These are phyloP conservation scores for Smittia sp. DNA, from an alignment of 2,888 invertebrate species.

Conservation along the genomic window DNA sequence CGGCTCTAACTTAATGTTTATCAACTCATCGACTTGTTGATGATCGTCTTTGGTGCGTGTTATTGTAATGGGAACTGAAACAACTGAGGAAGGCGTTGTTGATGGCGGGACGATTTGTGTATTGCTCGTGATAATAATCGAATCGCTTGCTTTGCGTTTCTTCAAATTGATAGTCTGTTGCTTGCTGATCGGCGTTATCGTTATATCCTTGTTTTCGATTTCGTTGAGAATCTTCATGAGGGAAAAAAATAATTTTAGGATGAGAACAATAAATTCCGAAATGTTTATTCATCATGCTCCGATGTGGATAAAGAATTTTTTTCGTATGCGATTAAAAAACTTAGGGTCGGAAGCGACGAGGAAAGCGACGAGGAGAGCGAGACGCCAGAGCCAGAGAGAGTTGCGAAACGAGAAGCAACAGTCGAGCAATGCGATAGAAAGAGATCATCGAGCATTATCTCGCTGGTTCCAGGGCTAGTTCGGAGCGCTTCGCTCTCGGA, in stretches of 20 bases:
- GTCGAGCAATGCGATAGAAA: conserved; percentile 2
- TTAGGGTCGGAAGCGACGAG: neutral
- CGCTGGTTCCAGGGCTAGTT: neutral
- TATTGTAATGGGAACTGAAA: conserved; percentile 20
- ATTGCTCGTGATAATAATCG: conserved; percentile 31
- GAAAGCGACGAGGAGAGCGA: neutral
- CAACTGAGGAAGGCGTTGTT: neutral
- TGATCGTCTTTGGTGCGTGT: conserved; percentile 29
- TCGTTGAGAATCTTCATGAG: conserved; percentile 37
- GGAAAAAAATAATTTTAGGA: too few relatives aligned
- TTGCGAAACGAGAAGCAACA: neutral
- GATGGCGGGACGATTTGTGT: conserved; percentile 30
- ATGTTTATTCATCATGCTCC: too few relatives aligned
- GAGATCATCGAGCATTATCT: neutral
- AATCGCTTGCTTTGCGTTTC: conserved; percentile 30
- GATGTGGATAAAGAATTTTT: too few relatives aligned
- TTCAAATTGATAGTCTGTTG: conserved; percentile 21
- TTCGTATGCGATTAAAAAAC: too few relatives aligned
- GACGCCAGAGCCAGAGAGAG: neutral
- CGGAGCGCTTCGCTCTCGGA: neutral
- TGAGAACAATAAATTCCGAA: too few relatives aligned
- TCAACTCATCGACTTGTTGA: conserved; percentile 35
- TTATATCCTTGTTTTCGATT: conserved; percentile 39
- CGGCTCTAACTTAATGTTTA: conserved; percentile 34
- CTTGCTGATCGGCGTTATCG: conserved; percentile 36